phyloP scores from a whole-genome alignment of 2,113 vertebrate genomes.

The Galbula dea region DNA sequence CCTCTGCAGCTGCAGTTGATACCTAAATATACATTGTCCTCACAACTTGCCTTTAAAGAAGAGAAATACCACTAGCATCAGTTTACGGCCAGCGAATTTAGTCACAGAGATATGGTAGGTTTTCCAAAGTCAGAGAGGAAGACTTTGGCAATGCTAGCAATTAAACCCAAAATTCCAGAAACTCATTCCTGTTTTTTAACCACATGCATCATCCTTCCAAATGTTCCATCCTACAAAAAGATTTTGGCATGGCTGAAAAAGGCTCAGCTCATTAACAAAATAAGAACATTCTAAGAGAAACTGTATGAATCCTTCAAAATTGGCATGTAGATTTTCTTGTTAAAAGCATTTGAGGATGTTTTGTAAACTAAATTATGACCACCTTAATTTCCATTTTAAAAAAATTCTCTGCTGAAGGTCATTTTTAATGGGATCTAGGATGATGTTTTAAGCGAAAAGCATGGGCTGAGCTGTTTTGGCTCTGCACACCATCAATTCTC shows the following conservation, averaged over 20 bases:
- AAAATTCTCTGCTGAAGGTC: not conserved
- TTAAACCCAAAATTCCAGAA: slow-evolving; percentile 18
- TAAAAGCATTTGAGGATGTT: not conserved
- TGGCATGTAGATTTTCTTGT: not conserved
- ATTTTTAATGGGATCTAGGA: not conserved
- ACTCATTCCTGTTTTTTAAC: slow-evolving; percentile 15
- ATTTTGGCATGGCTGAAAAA: slow-evolving; percentile 22
- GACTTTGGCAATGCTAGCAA: slow-evolving; percentile 30
- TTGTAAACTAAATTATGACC: not conserved
- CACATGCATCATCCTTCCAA: not conserved
- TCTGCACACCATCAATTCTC: not conserved
- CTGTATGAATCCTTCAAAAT: not conserved
- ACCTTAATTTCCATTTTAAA: not conserved
- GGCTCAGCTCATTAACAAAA: not conserved
- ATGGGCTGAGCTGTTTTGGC: not conserved
- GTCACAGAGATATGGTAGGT: slow-evolving; percentile 10
- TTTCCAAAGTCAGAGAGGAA: slow-evolving; percentile 19
- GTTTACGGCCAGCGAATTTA: not conserved
- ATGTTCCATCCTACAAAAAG: not conserved
- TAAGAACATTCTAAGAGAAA: not conserved
- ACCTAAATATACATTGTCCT: not conserved
- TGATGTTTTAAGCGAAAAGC: not conserved
- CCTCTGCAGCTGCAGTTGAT: not conserved
- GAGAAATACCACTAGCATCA: not conserved
- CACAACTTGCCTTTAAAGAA: not conserved